Conservation (phyloP, 2,888 invertebrate genomes). For the Ichneumon xanthorius region DNA sequence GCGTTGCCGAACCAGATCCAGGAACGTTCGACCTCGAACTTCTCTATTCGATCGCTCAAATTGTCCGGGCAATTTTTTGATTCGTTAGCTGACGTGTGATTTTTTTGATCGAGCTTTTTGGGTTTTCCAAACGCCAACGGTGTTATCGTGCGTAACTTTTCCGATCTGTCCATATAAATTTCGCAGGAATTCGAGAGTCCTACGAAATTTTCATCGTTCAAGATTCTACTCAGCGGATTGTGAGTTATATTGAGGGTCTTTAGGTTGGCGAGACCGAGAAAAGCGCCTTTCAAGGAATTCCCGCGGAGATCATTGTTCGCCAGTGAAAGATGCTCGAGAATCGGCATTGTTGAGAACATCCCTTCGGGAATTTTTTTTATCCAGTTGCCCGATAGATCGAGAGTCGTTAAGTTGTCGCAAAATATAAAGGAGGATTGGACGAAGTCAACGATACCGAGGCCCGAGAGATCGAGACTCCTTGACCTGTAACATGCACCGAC, state of each 20-base stretch:
- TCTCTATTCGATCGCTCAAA: conserved; percentile 66
- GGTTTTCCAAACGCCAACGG: background rate
- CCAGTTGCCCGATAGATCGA: background rate
- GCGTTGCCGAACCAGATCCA: too few species aligned
- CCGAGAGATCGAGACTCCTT: conserved; percentile 69
- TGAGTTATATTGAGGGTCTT: background rate
- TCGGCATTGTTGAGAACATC: background rate
- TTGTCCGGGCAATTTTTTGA: conserved; percentile 34
- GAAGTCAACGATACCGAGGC: conserved; percentile 62
- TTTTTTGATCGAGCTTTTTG: background rate
- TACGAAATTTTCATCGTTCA: background rate
- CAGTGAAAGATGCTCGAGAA: background rate
- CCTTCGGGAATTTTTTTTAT: background rate
- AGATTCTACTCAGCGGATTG: background rate
- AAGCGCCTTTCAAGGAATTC: background rate
- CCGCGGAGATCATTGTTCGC: background rate
- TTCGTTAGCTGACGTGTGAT: too few species aligned
- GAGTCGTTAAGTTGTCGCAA: background rate
- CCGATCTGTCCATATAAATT: background rate
- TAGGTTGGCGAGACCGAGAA: background rate
- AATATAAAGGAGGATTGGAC: conserved; percentile 71
- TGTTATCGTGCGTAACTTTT: background rate
- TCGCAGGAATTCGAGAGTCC: too few species aligned
- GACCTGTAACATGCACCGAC: conserved; percentile 25
- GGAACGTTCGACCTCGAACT: conserved; percentile 7